Conservation (phyloP, 2,113 vertebrate species). For the Myiagra hebetior region DNA sequence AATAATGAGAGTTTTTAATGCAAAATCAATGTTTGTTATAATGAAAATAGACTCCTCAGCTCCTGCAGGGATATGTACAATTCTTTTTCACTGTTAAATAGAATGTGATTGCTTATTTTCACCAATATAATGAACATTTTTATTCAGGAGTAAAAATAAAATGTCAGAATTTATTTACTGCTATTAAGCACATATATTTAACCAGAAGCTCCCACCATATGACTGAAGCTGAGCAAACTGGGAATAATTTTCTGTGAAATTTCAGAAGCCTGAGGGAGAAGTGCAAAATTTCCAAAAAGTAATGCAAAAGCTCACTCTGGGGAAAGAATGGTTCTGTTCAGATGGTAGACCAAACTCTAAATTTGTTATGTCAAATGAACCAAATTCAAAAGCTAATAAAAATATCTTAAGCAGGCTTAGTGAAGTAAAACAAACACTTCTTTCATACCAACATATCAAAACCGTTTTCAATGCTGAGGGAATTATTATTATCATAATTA, state of each 20-base stretch:
- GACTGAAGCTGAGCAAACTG: constrained; percentile 41
- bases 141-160: constrained; percentile 71
- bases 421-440: not conserved
- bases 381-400: not conserved
- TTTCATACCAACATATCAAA: not conserved
- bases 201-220: constrained; percentile 44
- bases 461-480: not conserved
- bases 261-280: not conserved
- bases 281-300: not conserved
- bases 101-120: constrained; percentile 70
- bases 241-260: constrained; percentile 49
- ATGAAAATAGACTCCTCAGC: constrained; percentile 79
- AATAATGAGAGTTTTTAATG: constrained; percentile 83
- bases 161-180: constrained; percentile 70
- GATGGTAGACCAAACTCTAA: not conserved
- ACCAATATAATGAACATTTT: constrained; percentile 58
- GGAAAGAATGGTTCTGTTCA: not conserved
- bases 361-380: not conserved
- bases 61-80: constrained; percentile 71
- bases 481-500: not conserved
- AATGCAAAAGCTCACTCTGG: not conserved
- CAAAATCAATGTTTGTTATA: constrained; percentile 83
- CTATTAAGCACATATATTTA: constrained; percentile 58
- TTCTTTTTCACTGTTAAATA: constrained; percentile 71
- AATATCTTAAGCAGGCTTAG: not conserved